These are phyloP conservation scores for Apamea monoglypha DNA, from an alignment of 2,888 invertebrate genomes.

Conservation along the genomic window DNA sequence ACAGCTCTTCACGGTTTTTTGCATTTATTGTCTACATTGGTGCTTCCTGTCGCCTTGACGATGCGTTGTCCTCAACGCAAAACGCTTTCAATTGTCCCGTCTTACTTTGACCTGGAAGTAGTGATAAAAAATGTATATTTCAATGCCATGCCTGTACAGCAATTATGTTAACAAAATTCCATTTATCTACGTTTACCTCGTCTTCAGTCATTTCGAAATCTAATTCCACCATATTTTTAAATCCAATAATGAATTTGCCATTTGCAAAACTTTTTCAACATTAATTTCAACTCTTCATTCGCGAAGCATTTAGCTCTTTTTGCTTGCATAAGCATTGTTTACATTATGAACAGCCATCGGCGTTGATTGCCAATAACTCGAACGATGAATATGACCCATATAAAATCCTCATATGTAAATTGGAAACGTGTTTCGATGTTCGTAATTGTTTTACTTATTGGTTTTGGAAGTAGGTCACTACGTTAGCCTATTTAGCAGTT, in stretches of 20 bases:
- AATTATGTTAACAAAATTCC: background rate
- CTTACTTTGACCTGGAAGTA: background rate
- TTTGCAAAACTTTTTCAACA: constrained; percentile 16
- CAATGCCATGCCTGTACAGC: background rate
- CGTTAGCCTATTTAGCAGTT: constrained; percentile 4
- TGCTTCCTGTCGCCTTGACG: background rate
- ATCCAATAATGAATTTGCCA: constrained; percentile 10
- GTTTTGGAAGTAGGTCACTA: constrained; percentile 30
- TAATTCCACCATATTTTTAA: background rate
- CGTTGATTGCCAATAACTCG: constrained; percentile 62
- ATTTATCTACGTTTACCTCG: background rate
- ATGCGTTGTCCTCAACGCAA: background rate
- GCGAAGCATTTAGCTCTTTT: constrained; percentile 37
- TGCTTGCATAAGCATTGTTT: constrained; percentile 53
- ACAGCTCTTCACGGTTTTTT: background rate
- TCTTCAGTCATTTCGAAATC: background rate
- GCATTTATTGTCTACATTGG: background rate
- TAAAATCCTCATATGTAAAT: constrained; percentile 49
- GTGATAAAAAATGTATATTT: background rate
- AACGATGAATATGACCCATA: constrained; percentile 59
- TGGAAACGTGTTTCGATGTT: constrained; percentile 22
- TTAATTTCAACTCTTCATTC: constrained; percentile 48
- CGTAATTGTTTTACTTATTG: constrained; percentile 33
- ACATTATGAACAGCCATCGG: constrained; percentile 49
- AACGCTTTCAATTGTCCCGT: background rate